Base-by-base conservation (phyloP, 2,797 vertebrate genomes). In the Hirundo rustica region DNA sequence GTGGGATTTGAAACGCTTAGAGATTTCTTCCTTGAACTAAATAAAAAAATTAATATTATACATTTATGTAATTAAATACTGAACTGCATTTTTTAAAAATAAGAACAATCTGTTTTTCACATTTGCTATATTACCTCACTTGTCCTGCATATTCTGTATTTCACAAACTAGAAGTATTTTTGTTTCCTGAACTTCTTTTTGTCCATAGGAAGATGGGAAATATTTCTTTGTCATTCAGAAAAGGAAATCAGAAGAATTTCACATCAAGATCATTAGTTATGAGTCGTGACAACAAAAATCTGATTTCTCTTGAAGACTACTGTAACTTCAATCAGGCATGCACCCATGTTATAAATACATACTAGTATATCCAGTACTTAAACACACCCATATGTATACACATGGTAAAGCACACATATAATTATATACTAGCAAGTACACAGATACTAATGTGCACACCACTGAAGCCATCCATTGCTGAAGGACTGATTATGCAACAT, bases 1-100 rank as follows among this genome's bases (percentile, higher is more conserved):
- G 85, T 98, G 98, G 13, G 98, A 96, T 93, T 98, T 98, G 91
- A 98, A 98, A 73, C 96, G 98, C 85, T 98, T 98, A 55, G 98
- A 98, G 67, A 98, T 98, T 97, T 98, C 98, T 97, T 98, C 98
- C 92, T 98, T 98, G 80, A 98, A 98, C 98, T 98, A 92, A 96
- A 94, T 12, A 38, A 91, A 92, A 86, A 77, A 54, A 70, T 16
- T 27, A 80, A 3, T 14, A 60, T 72, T 71, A 91, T 13, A 77
- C 29, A 64, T 19, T 76, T 48, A 50, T 50, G 40, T 40, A 72
- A 82, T 0, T 44, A 34, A 68, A 79, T 51, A 65, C 2, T 13
- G 27, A 91, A 67, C 16, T 32, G 11, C 22, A 22, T 11, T 19
- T 79, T 85, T 47, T 8, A 32, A 7, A 40, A 80, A 29, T 20